Evolutionary conservation across 2,113 vertebrate genomes (phyloP).

Genomic region (Ovibos moschatus): DNA sequence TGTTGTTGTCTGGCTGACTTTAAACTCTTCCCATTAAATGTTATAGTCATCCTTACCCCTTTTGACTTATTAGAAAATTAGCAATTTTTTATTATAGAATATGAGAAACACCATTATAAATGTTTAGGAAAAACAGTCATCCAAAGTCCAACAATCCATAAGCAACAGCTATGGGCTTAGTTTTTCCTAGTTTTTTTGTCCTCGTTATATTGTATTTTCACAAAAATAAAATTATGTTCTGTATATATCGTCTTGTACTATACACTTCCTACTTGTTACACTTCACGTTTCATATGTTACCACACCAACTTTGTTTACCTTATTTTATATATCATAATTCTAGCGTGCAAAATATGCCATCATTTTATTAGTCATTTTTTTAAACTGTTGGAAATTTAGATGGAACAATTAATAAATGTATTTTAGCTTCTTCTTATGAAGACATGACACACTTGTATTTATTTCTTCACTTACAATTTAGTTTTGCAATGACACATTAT

Average conservation of each 20-base stretch:
- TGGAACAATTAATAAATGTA: neutral
- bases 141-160: neutral
- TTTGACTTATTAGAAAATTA: neutral
- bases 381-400: neutral
- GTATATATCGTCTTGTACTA: too few species aligned
- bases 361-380: neutral
- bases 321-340: neutral
- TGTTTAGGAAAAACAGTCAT: neutral
- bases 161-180: neutral
- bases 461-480: neutral
- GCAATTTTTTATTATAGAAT: neutral
- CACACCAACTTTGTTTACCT: neutral
- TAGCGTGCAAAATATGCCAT: neutral
- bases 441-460: neutral
- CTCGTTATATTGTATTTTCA: neutral
- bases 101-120: neutral
- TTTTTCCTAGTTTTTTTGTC: neutral
- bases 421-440: neutral
- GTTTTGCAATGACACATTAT: neutral
- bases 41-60: neutral
- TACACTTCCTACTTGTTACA: neutral
- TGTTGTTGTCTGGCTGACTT: too few species aligned
- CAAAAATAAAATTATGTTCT: neutral
- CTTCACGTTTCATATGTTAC: neutral
- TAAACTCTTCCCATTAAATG: neutral